Conservation (phyloP, 2,888 invertebrate species). For the Rhingia rostrata region DNA sequence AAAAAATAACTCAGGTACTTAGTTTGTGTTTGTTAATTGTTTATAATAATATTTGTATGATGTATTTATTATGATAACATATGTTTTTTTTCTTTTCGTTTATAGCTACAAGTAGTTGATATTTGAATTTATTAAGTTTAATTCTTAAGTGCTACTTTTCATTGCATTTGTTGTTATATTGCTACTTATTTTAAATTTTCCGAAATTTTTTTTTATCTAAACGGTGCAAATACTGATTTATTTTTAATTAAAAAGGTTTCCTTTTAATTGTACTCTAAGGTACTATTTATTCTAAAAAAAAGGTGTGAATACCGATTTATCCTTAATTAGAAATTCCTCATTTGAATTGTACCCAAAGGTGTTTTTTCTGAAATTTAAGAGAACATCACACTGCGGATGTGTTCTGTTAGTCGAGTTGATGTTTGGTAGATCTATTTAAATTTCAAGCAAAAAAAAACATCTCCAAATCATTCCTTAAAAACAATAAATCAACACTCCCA, state of each 20-base stretch:
- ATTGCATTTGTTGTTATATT: not conserved
- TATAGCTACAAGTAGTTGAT: slow-evolving; percentile 33
- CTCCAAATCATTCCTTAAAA: slow-evolving; percentile 12
- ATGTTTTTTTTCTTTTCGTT: slow-evolving; percentile 14
- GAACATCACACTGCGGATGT: no score
- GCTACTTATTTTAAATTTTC: not conserved
- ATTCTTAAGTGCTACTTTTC: not conserved
- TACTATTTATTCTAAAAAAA: no score
- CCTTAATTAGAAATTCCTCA: no score
- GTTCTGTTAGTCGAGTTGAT: no score
- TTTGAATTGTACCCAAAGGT: no score
- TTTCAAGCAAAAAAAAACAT: not conserved
- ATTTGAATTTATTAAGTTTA: slow-evolving; percentile 19
- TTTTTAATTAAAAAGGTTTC: no score
- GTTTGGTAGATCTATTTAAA: no score
- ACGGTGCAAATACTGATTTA: no score
- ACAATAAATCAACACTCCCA: slow-evolving; percentile 38
- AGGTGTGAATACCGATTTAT: no score
- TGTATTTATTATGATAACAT: slow-evolving; percentile 45
- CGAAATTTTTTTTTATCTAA: no score
- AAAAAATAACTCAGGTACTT: slow-evolving; percentile 82
- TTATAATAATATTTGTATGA: slow-evolving; percentile 56
- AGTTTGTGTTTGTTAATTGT: slow-evolving; percentile 79
- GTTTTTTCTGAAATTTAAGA: no score
- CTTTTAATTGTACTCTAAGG: no score